phyloP scores from a whole-genome alignment of 92 coral and sea anemone genomes.

The Parazoanthus darwini region DNA sequence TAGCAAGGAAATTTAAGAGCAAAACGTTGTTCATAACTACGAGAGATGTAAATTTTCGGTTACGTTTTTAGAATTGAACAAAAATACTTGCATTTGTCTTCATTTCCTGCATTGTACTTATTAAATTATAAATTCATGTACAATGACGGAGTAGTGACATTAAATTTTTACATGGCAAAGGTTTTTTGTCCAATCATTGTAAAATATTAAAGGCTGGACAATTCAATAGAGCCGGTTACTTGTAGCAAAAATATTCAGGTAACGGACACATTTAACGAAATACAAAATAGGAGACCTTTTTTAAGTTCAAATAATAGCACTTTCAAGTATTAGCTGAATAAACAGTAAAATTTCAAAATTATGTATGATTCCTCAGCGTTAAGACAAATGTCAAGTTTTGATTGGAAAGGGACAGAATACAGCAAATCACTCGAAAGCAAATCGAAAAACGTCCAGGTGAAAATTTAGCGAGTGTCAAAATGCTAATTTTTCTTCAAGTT shows the following conservation, averaged over 20 bases:
- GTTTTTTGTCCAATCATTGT: constrained; percentile 16
- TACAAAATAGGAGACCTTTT: constrained; percentile 2
- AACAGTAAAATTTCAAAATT: neutral
- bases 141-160: constrained; percentile 16
- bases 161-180: constrained; percentile 36
- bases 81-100: constrained; percentile 9
- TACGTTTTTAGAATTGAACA: neutral
- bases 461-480: neutral
- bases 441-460: constrained; percentile 24
- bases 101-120: constrained; percentile 15
- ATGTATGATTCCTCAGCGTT: neutral
- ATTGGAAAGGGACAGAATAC: neutral
- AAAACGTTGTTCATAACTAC: neutral
- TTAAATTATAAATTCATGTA: constrained; percentile 31
- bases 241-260: constrained; percentile 7
- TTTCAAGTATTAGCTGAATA: constrained; percentile 9
- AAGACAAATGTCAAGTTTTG: neutral
- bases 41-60: neutral
- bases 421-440: neutral
- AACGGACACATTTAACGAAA: constrained; percentile 32
- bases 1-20: neutral
- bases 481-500: constrained; percentile 37
- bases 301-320: neutral
- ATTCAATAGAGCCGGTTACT: neutral
- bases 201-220: constrained; percentile 33